Evolutionary conservation across 2,113 vertebrate species (phyloP).

Genomic region (Nothobranchius furzeri): DNA sequence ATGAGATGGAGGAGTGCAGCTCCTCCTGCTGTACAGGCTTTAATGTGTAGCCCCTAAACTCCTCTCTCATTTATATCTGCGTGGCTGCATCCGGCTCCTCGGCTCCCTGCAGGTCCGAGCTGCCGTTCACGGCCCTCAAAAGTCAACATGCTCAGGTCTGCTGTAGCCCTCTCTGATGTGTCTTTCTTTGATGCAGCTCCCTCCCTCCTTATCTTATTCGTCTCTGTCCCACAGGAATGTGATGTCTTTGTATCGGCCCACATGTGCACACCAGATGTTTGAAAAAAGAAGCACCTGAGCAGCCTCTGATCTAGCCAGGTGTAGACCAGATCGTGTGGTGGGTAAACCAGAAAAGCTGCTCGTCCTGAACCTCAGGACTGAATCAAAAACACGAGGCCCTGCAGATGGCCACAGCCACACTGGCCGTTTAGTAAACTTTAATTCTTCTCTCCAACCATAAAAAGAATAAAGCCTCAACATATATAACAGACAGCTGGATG

Average conservation of each 20-base stretch:
- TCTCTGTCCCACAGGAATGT: slow-evolving; percentile 42
- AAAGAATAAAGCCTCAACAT: too few relatives aligned
- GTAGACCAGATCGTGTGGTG: not conserved
- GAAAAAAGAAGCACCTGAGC: not conserved
- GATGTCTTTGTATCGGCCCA: slow-evolving; percentile 22
- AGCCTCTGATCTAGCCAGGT: slow-evolving; percentile 35
- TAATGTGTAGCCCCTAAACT: slow-evolving; percentile 27
- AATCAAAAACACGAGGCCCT: too few relatives aligned
- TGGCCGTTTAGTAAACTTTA: too few relatives aligned
- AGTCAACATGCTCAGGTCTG: not conserved
- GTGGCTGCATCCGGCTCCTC: slow-evolving; percentile 49
- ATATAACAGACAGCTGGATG: too few relatives aligned
- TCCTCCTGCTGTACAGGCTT: slow-evolving; percentile 32
- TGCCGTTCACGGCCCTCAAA: too few relatives aligned
- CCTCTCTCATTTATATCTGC: slow-evolving; percentile 66
- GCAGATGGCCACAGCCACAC: too few relatives aligned
- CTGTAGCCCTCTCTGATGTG: not conserved
- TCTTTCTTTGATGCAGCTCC: slow-evolving; percentile 40
- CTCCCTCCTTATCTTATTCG: slow-evolving; percentile 33
- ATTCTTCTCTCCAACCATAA: too few relatives aligned
- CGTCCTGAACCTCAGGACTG: too few relatives aligned
- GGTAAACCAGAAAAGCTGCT: too few relatives aligned
- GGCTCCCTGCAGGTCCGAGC: slow-evolving; percentile 10
- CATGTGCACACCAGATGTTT: slow-evolving; percentile 63
- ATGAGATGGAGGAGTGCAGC: slow-evolving; percentile 7